Conservation (phyloP, 53 echinoderm and acorn worm genomes). For the Echinometra lucunter region DNA sequence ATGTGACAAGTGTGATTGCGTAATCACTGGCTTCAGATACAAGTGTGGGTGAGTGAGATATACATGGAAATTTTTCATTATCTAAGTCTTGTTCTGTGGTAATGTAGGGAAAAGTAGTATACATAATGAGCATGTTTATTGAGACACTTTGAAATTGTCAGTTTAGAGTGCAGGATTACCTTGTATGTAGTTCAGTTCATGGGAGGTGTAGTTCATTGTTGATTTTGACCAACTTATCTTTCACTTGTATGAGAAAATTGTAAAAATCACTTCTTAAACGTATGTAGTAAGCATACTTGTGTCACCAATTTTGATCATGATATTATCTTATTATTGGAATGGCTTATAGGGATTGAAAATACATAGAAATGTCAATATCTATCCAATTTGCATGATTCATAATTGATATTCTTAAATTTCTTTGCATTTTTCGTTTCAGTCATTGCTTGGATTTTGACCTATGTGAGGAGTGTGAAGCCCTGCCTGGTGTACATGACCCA, state of each 20-base stretch:
- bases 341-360: not conserved
- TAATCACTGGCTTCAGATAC: slow-evolving; percentile 84
- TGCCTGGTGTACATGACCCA: slow-evolving; percentile 73
- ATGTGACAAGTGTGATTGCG: slow-evolving; percentile 81
- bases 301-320: not conserved
- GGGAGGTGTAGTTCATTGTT: too few relatives aligned
- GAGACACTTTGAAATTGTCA: not conserved
- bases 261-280: too few relatives aligned
- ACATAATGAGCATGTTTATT: too few relatives aligned
- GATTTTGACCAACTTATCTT: too few relatives aligned
- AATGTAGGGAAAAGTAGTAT: too few relatives aligned
- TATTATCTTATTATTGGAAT: not conserved
- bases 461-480: slow-evolving; percentile 87
- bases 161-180: not conserved
- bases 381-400: not conserved
- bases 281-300: not conserved
- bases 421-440: slow-evolving; percentile 49
- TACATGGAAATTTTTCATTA: not conserved
- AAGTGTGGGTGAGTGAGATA: slow-evolving; percentile 92
- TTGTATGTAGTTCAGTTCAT: too few relatives aligned
- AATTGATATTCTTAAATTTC: not conserved
- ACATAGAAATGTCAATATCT: not conserved
- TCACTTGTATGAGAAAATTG: too few relatives aligned
- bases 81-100: too few relatives aligned
- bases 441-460: slow-evolving; percentile 91